These are phyloP conservation scores for Sylvicola cinctus DNA, from an alignment of 2,888 invertebrate genomes.

Conservation along the genomic window DNA sequence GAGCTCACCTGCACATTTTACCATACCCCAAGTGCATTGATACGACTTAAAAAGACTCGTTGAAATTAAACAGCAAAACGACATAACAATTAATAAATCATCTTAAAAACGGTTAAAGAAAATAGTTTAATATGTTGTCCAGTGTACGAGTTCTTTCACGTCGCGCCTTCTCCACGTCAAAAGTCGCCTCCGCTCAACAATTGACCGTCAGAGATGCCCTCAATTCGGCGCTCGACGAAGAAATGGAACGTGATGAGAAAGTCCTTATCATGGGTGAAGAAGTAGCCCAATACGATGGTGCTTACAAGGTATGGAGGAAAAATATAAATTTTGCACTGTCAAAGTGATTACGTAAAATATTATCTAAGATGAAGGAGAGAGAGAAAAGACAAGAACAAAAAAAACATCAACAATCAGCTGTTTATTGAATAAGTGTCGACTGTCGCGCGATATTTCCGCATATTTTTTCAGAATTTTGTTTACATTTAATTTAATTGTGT, in stretches of 20 bases:
- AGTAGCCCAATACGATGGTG: slow-evolving; percentile 97
- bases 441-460: background rate
- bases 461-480: too few species aligned
- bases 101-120: too few species aligned
- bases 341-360: slow-evolving; percentile 1
- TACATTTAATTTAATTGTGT: too few species aligned
- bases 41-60: too few species aligned
- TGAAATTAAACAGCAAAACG: too few species aligned
- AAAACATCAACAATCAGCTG: too few species aligned
- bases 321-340: slow-evolving; percentile 2
- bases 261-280: slow-evolving; percentile 92
- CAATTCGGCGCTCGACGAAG: slow-evolving; percentile 91
- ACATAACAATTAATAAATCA: too few species aligned
- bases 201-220: slow-evolving; percentile 93
- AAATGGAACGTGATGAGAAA: slow-evolving; percentile 79
- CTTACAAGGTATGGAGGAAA: slow-evolving; percentile 61
- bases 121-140: background rate
- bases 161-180: slow-evolving; percentile 31
- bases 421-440: background rate
- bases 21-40: too few species aligned
- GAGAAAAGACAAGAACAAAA: too few species aligned
- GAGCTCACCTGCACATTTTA: too few species aligned
- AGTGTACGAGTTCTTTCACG: slow-evolving; percentile 8
- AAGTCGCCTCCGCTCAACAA: slow-evolving; percentile 31
- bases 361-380: too few species aligned